These are phyloP conservation scores for Halotydeus destructor DNA, from an alignment of 1,140 invertebrate genomes.

Conservation along the genomic window DNA sequence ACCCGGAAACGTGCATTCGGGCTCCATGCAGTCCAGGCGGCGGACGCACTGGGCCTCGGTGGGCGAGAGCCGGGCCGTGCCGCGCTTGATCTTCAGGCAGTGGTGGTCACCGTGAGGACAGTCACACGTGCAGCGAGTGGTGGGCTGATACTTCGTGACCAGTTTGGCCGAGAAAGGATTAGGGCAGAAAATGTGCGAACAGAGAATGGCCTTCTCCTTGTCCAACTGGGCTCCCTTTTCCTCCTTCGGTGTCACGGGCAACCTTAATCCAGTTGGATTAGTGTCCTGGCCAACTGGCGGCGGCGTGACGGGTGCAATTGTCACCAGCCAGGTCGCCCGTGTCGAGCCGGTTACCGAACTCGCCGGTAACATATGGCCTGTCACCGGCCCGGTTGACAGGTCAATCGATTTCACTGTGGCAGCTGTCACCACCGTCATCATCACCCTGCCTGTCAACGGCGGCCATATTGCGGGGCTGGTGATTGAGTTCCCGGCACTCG, in stretches of 20 bases:
- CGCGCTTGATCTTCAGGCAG: background rate
- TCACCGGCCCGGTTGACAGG: too few relatives aligned
- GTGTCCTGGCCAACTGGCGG: background rate
- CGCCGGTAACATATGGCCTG: background rate
- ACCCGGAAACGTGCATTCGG: background rate
- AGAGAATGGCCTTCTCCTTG: too few relatives aligned
- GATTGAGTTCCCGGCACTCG: background rate
- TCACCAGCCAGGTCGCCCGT: background rate
- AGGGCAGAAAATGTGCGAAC: too few relatives aligned
- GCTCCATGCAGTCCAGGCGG: background rate
- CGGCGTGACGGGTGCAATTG: background rate
- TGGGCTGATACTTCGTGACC: background rate
- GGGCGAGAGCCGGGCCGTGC: background rate
- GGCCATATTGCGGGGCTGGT: background rate
- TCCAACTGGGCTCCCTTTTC: too few relatives aligned
- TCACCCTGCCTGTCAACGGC: too few relatives aligned
- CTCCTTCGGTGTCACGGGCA: too few relatives aligned
- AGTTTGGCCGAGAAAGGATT: background rate
- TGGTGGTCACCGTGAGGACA: background rate
- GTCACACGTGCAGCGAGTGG: background rate
- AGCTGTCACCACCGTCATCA: background rate
- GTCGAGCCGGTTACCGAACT: background rate
- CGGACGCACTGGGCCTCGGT: background rate
- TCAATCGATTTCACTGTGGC: background rate
- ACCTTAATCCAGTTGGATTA: too few relatives aligned